phyloP scores from a whole-genome alignment of 1,140 invertebrate genomes.

The Theocolax elegans region DNA sequence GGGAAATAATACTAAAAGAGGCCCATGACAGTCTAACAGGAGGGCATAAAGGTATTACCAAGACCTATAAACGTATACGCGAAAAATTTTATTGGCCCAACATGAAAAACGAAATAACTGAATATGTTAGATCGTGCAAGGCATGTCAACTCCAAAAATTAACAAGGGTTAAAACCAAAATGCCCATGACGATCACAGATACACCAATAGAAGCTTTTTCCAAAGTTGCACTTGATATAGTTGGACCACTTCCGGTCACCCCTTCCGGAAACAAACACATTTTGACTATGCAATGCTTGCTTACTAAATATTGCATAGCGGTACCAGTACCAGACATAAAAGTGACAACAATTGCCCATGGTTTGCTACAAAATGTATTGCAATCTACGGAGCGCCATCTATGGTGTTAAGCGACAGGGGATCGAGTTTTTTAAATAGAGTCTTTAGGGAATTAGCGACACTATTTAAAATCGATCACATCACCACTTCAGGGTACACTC shows the following conservation, averaged over 20 bases:
- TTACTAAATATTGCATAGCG: constrained; percentile 49
- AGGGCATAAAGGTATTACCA: no score
- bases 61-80: no score
- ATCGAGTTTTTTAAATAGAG: neutral
- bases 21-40: no score
- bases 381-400: neutral
- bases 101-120: no score
- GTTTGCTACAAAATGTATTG: neutral
- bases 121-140: constrained; percentile 39
- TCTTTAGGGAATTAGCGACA: neutral
- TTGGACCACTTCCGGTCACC: constrained; percentile 49
- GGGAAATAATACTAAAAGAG: no score
- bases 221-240: no score
- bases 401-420: neutral
- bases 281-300: constrained; percentile 50
- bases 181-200: constrained; percentile 46
- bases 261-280: constrained; percentile 42
- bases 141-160: constrained; percentile 32
- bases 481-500: neutral
- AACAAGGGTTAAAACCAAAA: no score
- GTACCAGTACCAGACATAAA: constrained; percentile 23
- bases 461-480: neutral
- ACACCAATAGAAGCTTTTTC: no score
- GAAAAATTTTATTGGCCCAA: no score
- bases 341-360: neutral